Conservation (phyloP, 2,797 vertebrate species). For the Aselliscus stoliczkanus region DNA sequence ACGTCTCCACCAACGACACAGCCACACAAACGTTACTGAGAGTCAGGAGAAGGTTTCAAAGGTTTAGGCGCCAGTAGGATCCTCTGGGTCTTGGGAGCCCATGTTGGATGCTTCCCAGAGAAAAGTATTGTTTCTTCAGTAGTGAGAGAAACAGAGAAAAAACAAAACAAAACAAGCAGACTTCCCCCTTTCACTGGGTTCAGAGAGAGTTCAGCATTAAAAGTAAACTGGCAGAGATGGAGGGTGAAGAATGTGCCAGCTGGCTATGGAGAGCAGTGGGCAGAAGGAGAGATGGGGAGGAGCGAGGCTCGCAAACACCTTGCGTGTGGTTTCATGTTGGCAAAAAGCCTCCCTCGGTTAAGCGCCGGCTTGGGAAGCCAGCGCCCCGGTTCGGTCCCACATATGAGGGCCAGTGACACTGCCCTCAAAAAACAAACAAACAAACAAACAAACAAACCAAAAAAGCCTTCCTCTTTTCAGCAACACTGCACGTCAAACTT, state of each 20-base stretch:
- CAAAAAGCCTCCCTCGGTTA: background rate
- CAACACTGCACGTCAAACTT: background rate
- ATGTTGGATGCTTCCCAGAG: background rate
- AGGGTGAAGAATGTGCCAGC: background rate
- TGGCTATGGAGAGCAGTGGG: rapidly evolving
- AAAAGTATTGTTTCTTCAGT: background rate
- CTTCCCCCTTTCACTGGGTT: background rate
- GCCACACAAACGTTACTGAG: background rate
- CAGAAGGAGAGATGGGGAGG: no score
- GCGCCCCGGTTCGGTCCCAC: no score
- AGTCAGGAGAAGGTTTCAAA: no score
- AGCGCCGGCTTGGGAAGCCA: no score
- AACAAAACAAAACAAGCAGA: background rate
- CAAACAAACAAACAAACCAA: no score
- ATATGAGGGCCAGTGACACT: no score
- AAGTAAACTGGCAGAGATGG: background rate
- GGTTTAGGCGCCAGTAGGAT: no score
- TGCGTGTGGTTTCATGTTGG: background rate
- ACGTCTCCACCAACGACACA: rapidly evolving
- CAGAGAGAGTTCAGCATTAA: background rate
- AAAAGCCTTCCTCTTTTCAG: no score
- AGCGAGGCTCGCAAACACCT: rapidly evolving
- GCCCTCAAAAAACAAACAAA: no score
- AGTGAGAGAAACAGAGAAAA: background rate
- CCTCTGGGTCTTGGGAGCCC: background rate